Evolutionary conservation across 2,113 vertebrate genomes (phyloP).

Genomic region (Monarcha castaneiventris): DNA sequence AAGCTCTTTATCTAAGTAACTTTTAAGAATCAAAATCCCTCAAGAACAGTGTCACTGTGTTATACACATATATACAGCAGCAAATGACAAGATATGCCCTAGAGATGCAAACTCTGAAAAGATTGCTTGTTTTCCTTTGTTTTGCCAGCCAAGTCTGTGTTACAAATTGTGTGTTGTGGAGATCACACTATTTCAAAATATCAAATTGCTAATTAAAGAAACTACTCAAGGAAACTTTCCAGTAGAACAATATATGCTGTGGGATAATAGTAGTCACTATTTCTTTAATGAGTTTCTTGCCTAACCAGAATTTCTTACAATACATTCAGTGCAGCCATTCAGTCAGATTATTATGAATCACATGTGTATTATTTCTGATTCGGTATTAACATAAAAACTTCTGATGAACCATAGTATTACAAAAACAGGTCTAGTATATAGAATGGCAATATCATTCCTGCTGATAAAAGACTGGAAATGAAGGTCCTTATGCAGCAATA

Average conservation of each 20-base stretch:
- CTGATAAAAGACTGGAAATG: slow-evolving; percentile 25
- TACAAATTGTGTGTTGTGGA: slow-evolving; percentile 34
- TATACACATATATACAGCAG: background rate
- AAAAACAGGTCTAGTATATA: slow-evolving; percentile 34
- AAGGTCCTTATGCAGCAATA: slow-evolving; percentile 29
- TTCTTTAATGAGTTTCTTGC: slow-evolving; percentile 64
- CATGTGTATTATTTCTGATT: slow-evolving; percentile 65
- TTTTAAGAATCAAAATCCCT: slow-evolving; percentile 45
- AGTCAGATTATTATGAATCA: slow-evolving; percentile 63
- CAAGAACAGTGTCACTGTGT: background rate
- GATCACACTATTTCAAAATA: slow-evolving; percentile 53
- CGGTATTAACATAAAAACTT: slow-evolving; percentile 51
- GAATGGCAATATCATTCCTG: slow-evolving; percentile 17
- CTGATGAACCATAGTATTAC: slow-evolving; percentile 41
- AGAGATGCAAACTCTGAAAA: slow-evolving; percentile 47
- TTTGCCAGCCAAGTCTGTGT: slow-evolving; percentile 42
- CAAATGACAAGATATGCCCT: slow-evolving; percentile 52
- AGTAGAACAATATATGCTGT: slow-evolving; percentile 58
- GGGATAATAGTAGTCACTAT: slow-evolving; percentile 62
- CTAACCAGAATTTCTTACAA: slow-evolving; percentile 37
- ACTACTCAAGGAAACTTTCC: slow-evolving; percentile 55
- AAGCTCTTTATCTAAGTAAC: slow-evolving; percentile 15
- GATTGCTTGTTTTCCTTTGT: slow-evolving; percentile 48
- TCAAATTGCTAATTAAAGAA: slow-evolving; percentile 65
- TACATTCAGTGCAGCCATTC: slow-evolving; percentile 46